Conservation (phyloP, 2,113 vertebrate genomes). For the Melanocharis versteri region DNA sequence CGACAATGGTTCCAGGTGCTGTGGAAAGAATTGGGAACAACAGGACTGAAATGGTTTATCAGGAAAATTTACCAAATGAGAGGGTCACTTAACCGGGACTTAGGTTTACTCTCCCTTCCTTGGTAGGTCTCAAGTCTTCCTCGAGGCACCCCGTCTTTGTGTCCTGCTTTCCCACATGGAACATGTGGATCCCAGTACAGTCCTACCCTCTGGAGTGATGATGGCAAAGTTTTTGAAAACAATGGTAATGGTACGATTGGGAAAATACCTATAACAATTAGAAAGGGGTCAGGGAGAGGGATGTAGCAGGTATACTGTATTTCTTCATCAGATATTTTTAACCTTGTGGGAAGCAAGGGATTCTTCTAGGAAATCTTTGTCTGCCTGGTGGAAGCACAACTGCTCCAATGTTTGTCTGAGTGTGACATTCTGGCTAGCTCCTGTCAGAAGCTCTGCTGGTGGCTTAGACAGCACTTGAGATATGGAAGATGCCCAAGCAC, state of each 20-base stretch:
- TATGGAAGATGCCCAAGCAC: neutral
- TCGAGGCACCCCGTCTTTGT: neutral
- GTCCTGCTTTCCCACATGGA: neutral
- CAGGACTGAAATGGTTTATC: neutral
- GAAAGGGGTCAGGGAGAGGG: neutral
- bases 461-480: neutral
- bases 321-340: neutral
- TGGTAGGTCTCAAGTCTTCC: neutral
- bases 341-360: neutral
- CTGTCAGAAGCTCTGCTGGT: neutral
- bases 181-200: neutral
- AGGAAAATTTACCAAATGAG: neutral
- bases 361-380: neutral
- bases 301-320: neutral
- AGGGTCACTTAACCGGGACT: neutral
- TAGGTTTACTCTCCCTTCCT: neutral
- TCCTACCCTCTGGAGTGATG: neutral
- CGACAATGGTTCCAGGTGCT: neutral
- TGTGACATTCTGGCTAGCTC: neutral
- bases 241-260: neutral
- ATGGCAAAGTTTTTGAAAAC: neutral
- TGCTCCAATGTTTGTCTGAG: neutral
- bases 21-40: neutral
- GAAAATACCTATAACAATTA: neutral
- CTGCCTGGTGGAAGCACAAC: neutral